These are phyloP conservation scores for Alosa alosa DNA, from an alignment of 2,113 vertebrate genomes.

Conservation along the genomic window DNA sequence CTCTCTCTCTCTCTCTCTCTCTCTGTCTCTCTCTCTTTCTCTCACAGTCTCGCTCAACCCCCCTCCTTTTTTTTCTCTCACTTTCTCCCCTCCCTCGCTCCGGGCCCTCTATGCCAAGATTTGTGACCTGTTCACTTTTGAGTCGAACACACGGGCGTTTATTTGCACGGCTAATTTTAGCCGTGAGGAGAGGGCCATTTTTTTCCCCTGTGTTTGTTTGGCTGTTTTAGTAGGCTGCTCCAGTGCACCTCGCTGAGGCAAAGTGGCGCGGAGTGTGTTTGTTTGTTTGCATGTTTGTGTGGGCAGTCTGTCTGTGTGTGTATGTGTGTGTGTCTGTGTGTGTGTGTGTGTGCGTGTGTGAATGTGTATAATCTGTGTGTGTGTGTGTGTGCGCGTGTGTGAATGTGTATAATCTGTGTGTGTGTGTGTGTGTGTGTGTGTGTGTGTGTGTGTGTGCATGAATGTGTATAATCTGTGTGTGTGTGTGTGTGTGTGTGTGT, in stretches of 20 bases:
- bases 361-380: not conserved
- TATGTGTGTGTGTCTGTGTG: not conserved
- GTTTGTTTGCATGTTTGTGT: constrained; percentile 1
- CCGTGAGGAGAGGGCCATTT: constrained; percentile 38
- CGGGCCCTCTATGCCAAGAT: constrained; percentile 27
- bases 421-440: not conserved
- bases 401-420: not conserved
- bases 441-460: constrained; percentile 4
- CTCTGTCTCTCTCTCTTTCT: not conserved
- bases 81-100: not conserved
- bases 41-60: not conserved
- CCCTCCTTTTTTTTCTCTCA: not conserved
- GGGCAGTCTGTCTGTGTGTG: not conserved
- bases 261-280: constrained; percentile 21
- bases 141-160: constrained; percentile 44
- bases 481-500: not conserved
- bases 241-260: constrained; percentile 26
- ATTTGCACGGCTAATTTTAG: constrained; percentile 52
- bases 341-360: not conserved
- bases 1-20: constrained; percentile 11
- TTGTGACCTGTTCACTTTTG: constrained; percentile 45
- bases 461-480: not conserved
- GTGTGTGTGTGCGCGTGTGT: not conserved
- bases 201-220: constrained; percentile 39
- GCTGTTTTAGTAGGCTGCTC: constrained; percentile 31